phyloP scores from a whole-genome alignment of 1,140 invertebrate species.

The Anadara kagoshimensis region DNA sequence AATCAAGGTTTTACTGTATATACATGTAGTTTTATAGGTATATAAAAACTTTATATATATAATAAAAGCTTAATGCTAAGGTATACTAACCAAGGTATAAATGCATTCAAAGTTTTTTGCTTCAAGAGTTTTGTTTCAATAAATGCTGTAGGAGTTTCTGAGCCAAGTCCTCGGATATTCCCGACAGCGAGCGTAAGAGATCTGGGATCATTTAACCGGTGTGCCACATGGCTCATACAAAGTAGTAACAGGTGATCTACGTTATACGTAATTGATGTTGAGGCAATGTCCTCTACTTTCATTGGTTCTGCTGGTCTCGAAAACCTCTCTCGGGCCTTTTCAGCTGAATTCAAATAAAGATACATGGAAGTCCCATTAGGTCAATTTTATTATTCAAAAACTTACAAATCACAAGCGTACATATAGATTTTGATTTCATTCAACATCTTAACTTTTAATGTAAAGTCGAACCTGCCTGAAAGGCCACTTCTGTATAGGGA shows the following conservation, averaged over 20 bases:
- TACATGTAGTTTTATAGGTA: too few relatives aligned
- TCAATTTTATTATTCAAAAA: too few relatives aligned
- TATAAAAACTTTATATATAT: too few relatives aligned
- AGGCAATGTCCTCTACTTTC: neutral
- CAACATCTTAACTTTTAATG: too few relatives aligned
- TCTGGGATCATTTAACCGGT: constrained; percentile 56
- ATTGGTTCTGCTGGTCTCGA: constrained; percentile 24
- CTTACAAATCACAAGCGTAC: too few relatives aligned
- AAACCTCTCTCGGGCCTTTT: constrained; percentile 54
- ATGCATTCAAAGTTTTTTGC: constrained; percentile 59
- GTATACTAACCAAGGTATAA: constrained; percentile 62
- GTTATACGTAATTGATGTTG: constrained; percentile 15
- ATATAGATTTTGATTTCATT: too few relatives aligned
- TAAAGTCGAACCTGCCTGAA: too few relatives aligned
- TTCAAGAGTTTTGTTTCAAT: constrained; percentile 62
- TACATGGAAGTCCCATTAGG: too few relatives aligned
- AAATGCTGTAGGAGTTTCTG: constrained; percentile 58
- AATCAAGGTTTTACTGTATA: too few relatives aligned
- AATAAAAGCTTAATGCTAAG: too few relatives aligned
- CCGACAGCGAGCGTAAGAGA: constrained; percentile 52
- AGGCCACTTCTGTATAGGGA: too few relatives aligned
- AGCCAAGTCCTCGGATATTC: constrained; percentile 60
- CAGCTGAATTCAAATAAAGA: constrained; percentile 52
- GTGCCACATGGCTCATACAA: constrained; percentile 52
- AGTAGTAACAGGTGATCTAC: constrained; percentile 43